A percentile compares a stretch with the other conserved stretches of the same genome.
phyloP scores from a whole-genome alignment of 2,888 invertebrate genomes.

The Philopedon plagiatum region DNA sequence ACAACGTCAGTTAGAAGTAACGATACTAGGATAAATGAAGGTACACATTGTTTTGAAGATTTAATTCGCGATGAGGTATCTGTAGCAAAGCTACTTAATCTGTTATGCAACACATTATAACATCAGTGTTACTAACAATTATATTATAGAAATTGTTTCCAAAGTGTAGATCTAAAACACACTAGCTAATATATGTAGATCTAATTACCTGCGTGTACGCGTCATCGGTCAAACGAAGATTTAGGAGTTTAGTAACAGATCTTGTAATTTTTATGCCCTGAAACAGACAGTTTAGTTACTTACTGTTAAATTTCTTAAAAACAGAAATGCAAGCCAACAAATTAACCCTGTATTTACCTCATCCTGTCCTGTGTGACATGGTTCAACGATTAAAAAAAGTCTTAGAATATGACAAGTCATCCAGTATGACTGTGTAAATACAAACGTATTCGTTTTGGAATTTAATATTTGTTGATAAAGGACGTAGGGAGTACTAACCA shows the following conservation, averaged over 20 bases:
- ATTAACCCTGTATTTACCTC: slow-evolving; percentile 28
- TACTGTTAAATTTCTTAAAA: neutral
- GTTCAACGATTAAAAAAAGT: slow-evolving; percentile 36
- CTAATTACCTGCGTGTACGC: slow-evolving; percentile 30
- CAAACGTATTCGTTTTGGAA: slow-evolving; percentile 18
- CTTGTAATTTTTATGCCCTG: slow-evolving; percentile 23
- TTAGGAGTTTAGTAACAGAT: slow-evolving; percentile 3
- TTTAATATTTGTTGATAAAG: slow-evolving; percentile 41
- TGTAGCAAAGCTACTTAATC: too few relatives aligned
- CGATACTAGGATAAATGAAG: too few relatives aligned
- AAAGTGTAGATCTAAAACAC: too few relatives aligned
- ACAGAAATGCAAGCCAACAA: neutral
- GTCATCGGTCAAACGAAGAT: slow-evolving; percentile 19
- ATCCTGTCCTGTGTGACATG: slow-evolving; percentile 27
- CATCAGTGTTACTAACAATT: too few relatives aligned
- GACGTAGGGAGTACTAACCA: slow-evolving; percentile 41
- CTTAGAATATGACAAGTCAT: slow-evolving; percentile 43
- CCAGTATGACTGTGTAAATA: slow-evolving; percentile 43
- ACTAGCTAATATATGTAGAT: too few relatives aligned
- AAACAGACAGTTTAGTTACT: neutral
- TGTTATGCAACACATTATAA: too few relatives aligned
- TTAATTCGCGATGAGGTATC: too few relatives aligned
- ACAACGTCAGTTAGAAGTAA: too few relatives aligned
- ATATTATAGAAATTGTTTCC: too few relatives aligned
- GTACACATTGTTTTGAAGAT: too few relatives aligned